Conservation (phyloP, 1,140 invertebrate genomes). For the Eurosta solidaginis region DNA sequence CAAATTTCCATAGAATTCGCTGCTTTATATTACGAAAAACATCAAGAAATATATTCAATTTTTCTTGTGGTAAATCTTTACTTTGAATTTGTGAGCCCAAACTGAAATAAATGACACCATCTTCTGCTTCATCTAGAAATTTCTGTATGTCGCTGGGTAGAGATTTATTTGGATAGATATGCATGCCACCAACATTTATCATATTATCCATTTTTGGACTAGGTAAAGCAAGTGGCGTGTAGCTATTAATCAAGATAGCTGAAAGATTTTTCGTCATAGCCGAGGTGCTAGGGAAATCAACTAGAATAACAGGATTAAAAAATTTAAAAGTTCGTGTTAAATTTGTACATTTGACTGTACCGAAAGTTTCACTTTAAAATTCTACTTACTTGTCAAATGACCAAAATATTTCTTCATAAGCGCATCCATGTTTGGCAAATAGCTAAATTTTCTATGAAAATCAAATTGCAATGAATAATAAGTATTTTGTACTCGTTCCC, state of each 20-base stretch:
- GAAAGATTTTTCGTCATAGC: slow-evolving; percentile 62
- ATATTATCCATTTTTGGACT: slow-evolving; percentile 50
- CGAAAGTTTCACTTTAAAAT: neutral
- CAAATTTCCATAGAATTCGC: slow-evolving; percentile 68
- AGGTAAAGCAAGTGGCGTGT: slow-evolving; percentile 50
- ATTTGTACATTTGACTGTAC: no score
- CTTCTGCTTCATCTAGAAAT: slow-evolving; percentile 58
- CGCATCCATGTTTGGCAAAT: slow-evolving; percentile 57
- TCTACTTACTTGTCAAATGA: slow-evolving; percentile 41
- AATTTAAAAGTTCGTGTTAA: neutral
- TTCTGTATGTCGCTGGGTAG: slow-evolving; percentile 57
- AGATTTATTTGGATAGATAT: slow-evolving; percentile 52
- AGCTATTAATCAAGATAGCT: slow-evolving; percentile 53
- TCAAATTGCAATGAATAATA: slow-evolving; percentile 46
- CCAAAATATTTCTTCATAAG: slow-evolving; percentile 51
- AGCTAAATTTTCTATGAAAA: slow-evolving; percentile 41
- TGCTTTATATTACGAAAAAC: slow-evolving; percentile 64
- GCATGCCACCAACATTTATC: slow-evolving; percentile 56
- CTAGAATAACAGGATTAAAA: slow-evolving; percentile 36
- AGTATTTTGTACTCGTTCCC: slow-evolving; percentile 55
- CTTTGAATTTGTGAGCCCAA: slow-evolving; percentile 60
- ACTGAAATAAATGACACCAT: slow-evolving; percentile 67
- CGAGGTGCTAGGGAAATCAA: slow-evolving; percentile 60
- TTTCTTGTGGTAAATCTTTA: slow-evolving; percentile 57
- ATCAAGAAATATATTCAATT: slow-evolving; percentile 61